Base-by-base conservation (phyloP, 1,140 invertebrate genomes). In the Teleopsis dalmanni region DNA sequence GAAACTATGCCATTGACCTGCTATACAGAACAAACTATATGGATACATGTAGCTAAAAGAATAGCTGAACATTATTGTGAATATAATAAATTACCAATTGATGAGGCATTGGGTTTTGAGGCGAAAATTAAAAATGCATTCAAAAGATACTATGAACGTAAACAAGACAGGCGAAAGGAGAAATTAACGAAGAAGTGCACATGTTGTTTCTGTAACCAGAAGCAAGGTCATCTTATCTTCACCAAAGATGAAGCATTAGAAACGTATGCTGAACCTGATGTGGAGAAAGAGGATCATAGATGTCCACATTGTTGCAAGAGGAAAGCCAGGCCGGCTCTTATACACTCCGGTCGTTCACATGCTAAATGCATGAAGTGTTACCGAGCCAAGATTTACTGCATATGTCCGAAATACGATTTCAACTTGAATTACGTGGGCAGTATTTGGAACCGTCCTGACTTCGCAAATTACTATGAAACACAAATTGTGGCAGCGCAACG, bases 201-300 rank as follows among this genome's bases (percentile, higher is more conserved):
- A 36, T 67, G 64, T 35, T 67, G 64, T 10, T 67, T 67, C 55
- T 67, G 64, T 21, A 60, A 61, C 41, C 64, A 67, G 55, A 67
- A 67, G 34, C 59, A 64, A 0, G 64, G 64, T 1, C 64, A 67
- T 34, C 21, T 67, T 6, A 55, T 67, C 14, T 67, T 67, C 29
- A 60, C 59, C 47, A 66, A 66, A 52, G n/a, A n/a, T n/a, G n/a
- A n/a, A n/a, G n/a, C n/a, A n/a, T n/a, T n/a, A n/a, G 51, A 52
- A 19, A 50, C 35, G 11, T n/a, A n/a, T n/a, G n/a, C n/a, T n/a
- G n/a, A n/a, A n/a, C 60, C 62, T 10, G 56, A 56, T 42, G 61
- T 58, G 52, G 26, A 47, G 22, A 19, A 31, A 11, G 46, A 55
- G 6, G 51, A 57, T 22, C 64, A 67, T 25, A 55, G 61, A 0